These are phyloP conservation scores for Drosophila navojoa DNA, from an alignment of 1,140 invertebrate species.

Conservation along the genomic window DNA sequence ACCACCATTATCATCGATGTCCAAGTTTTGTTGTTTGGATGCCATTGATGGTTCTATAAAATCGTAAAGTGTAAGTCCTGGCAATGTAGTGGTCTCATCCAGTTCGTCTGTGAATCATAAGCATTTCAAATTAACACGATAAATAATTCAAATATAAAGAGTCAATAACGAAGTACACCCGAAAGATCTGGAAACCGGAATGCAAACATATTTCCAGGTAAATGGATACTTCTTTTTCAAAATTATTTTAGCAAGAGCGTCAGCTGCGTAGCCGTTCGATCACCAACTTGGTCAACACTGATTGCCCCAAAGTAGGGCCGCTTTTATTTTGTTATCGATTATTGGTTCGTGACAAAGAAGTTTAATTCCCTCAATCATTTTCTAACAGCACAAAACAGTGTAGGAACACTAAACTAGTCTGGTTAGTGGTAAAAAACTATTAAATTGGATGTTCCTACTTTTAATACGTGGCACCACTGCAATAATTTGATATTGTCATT, in stretches of 20 bases:
- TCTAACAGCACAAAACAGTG: too few relatives aligned
- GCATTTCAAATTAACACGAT: background rate
- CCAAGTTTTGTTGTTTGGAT: slow-evolving; percentile 51
- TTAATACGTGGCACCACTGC: too few relatives aligned
- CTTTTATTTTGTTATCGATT: slow-evolving; percentile 7
- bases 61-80: slow-evolving; percentile 73
- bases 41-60: slow-evolving; percentile 58
- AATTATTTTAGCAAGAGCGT: slow-evolving; percentile 51
- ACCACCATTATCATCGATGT: slow-evolving; percentile 39
- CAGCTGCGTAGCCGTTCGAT: slow-evolving; percentile 57
- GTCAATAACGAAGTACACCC: slow-evolving; percentile 30
- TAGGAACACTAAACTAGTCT: too few relatives aligned
- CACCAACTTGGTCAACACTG: slow-evolving; percentile 33
- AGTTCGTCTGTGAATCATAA: slow-evolving; percentile 51
- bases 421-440: too few relatives aligned
- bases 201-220: slow-evolving; percentile 45
- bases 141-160: background rate
- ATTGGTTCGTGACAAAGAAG: background rate
- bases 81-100: slow-evolving; percentile 65
- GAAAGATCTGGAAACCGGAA: slow-evolving; percentile 28
- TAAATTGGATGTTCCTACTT: too few relatives aligned
- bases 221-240: slow-evolving; percentile 55
- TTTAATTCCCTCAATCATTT: background rate
- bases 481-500: background rate
- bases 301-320: background rate